Evolutionary conservation across 2,113 vertebrate genomes (phyloP), one percentile per base, ranked within the genome.

Genomic region (Cyphomyrus discorhynchus): DNA sequence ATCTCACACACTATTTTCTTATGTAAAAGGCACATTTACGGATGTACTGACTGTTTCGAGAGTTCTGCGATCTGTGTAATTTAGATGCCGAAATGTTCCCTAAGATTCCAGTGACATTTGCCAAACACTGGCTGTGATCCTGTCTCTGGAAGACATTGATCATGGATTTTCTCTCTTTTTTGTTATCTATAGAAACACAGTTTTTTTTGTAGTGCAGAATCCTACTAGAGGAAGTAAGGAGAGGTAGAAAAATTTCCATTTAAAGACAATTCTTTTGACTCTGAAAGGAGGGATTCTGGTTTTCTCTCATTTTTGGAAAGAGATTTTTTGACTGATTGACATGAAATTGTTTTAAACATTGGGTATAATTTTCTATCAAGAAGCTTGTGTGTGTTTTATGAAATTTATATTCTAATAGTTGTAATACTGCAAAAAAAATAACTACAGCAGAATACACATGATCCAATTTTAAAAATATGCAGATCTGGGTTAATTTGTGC

Each of bases 401-500:
- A n/a, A n/a, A 84, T 47, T 8, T 9, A 84, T 46, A 84, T 46
- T 84, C 45, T n/a, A 46, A 46, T 83, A 9, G 45, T n/a, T 45
- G 39, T 19, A 45, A 46, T 83, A 83, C 21, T 46, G 17, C 19
- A 50, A 86, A 50, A 50, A 86, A 86, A 27, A 52, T 15, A 86
- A 17, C n/a, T 86, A 53, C 49, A 31, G n/a, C 85, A 35, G 49
- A 42, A 53, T 87, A 56, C 50, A 21, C 50, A 35, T 53, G 47
- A 53, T 87, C 15, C 46, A 39, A 56, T 87, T 86, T 19, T 0
- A 56, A 52, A 35, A 53, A 17, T 35, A 49, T 52, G 47, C 47
- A 87, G 50, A 52, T 87, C 31, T 87, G 46, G 85, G 50, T 87
- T 87, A 87, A 49, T 87, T 53, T 56, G 50, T 53, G 50, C 85